Base-by-base conservation (phyloP, 1,140 invertebrate species). In the Brachionus calyciflorus region DNA sequence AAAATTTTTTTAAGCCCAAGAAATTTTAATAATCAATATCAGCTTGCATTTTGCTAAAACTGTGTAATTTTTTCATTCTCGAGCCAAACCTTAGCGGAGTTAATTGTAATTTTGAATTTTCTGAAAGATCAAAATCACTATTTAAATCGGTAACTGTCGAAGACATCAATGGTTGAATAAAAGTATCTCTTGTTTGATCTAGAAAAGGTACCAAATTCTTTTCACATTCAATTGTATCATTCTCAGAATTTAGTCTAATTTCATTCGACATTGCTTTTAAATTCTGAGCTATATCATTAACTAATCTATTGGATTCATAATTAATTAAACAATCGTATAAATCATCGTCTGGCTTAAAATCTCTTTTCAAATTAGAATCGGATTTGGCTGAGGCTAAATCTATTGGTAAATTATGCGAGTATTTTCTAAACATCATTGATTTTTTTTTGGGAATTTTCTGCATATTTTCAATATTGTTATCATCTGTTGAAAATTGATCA, bases 321-420 rank as follows among this genome's bases (percentile, higher is more conserved):
- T 65, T 46, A 26, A 44, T 37, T 28, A 65, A 65, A 44, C 60
- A 65, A 17, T 65, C 60, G 28, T 65, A 65, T 3, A 65, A 5
- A 19, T 65, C 60, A 44, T 65, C 37, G 28, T 44, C 44, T 7
- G 3, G 5, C 44, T 65, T 41, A 5, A 65, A 24, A 44, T 65
- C 60, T 26, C 37, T 24, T 12, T 24, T 65, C n/a, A 46, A 44
- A 65, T 65, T 65, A 3, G 60, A 44, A 12, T 65, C 60, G 6
- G 60, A 65, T 44, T 65, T 46, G n/a, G 41, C 30, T 4, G 9
- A 12, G 21, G 24, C 12, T 24, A 65, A 12, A 44, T 44, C 37
- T 14, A 12, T 44, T 44, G 24, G 19, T 44, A 14, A 5, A 24
- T 6, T 17, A 0, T 28, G 19, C 3, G n/a, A 4, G 4, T 5